Base-by-base conservation (phyloP, 2,113 vertebrate genomes). In the Antigone vipio region DNA sequence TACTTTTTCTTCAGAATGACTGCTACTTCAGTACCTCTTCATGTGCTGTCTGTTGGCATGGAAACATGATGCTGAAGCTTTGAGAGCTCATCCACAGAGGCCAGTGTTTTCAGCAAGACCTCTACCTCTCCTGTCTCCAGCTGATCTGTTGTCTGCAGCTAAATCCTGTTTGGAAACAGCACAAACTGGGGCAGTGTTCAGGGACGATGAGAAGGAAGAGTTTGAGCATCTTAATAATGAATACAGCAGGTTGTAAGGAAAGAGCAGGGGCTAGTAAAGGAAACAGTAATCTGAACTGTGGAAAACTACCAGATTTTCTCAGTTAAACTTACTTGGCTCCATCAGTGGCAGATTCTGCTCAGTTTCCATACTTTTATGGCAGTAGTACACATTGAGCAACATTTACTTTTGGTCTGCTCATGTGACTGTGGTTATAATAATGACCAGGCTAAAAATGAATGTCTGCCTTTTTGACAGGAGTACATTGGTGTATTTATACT, bases 51-150 rank as follows among this genome's bases (percentile, higher is more conserved):
- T 88, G 55, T 84, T 97, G 83, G 15, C 88, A 84, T 95, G 72
- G 95, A 95, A 97, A 94, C 34, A 6, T 16, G 60, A 95, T 78
- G 47, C 76, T 89, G 19, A 74, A 88, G 49, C n/a, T 87, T 87
- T 78, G 63, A 83, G 62, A 69, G 64, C 23, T 85, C 47, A 88
- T 79, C 53, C 12, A 5, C 67, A 71, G 24, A 58, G 66, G 50
- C 50, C 72, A 52, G 14, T 38, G 50, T 56, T 85, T 89, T 30
- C 71, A 75, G n/a, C 35, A 90, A 60, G 40, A 85, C 15, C 18
- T 76, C 55, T 18, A 12, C 35, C 40, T 74, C 72, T 89, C 53
- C 69, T 71, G 9, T 53, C 74, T 88, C 50, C 55, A 93, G 85
- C 92, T 82, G 29, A 86, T 81, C 26, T 66, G 12, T 60, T 9